Conservation (phyloP, 2,888 invertebrate species). For the Torymus auratus region DNA sequence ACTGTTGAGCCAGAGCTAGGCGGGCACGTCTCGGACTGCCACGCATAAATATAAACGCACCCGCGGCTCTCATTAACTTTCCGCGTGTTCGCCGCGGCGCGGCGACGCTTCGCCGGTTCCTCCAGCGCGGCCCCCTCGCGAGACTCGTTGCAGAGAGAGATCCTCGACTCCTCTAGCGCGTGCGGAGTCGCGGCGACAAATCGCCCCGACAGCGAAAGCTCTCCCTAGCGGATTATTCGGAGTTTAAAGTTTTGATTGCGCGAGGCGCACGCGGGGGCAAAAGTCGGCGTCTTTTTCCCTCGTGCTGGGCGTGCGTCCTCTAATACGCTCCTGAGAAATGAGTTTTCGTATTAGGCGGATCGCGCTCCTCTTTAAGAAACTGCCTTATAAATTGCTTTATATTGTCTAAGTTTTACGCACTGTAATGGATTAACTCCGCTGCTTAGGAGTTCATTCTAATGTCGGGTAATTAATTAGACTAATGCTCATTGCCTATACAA, state of each 20-base stretch:
- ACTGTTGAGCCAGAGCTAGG: too few species aligned
- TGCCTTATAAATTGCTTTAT: constrained; percentile 23
- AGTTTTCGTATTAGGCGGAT: constrained; percentile 15
- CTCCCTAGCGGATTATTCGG: constrained; percentile 44
- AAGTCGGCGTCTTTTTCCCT: too few species aligned
- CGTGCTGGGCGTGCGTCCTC: background rate
- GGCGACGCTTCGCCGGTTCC: constrained; percentile 19
- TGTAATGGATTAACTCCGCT: too few species aligned
- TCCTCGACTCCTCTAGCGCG: too few species aligned
- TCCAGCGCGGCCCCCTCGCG: constrained; percentile 44
- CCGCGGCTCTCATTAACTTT: constrained; percentile 73
- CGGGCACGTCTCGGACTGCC: too few species aligned
- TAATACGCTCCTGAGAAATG: constrained; percentile 29
- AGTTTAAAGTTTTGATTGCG: constrained; percentile 53
- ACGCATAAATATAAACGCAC: constrained; percentile 70
- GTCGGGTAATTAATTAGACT: too few species aligned
- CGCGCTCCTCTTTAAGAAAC: background rate
- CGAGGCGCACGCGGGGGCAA: too few species aligned
- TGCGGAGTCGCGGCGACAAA: constrained; percentile 32
- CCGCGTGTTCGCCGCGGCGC: constrained; percentile 18
- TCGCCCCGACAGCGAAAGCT: constrained; percentile 45
- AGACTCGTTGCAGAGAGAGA: constrained; percentile 38
- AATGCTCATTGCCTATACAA: too few species aligned
- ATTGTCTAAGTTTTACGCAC: background rate
- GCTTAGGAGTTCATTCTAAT: too few species aligned